Conservation (phyloP, 2,113 vertebrate genomes). For the Rhineura floridana region DNA sequence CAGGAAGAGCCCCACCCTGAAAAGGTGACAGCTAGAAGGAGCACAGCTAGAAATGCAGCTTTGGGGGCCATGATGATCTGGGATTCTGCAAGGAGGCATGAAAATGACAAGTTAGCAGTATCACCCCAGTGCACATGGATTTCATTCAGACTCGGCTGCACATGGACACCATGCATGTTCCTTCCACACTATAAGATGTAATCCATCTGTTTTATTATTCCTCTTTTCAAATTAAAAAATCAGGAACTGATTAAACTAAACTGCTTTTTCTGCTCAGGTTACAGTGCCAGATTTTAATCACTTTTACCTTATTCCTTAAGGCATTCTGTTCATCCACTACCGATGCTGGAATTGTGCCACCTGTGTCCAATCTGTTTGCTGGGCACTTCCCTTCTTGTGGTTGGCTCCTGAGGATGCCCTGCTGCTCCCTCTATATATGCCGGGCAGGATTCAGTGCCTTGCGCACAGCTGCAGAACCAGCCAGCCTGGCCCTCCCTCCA, state of each 20-base stretch:
- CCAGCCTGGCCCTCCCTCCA: slow-evolving; percentile 71
- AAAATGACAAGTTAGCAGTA: neutral
- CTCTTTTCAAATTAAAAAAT: neutral
- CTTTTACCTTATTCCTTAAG: neutral
- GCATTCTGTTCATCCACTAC: neutral
- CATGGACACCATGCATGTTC: rapidly evolving
- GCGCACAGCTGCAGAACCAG: neutral
- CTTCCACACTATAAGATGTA: rapidly evolving
- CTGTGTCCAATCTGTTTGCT: slow-evolving; percentile 11
- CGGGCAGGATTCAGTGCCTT: neutral
- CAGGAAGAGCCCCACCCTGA: slow-evolving; percentile 42
- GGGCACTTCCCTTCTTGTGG: neutral
- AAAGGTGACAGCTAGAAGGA: slow-evolving; percentile 53
- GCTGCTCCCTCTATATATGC: neutral
- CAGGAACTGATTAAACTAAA: too few relatives aligned
- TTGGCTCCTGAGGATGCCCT: neutral
- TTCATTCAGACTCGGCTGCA: rapidly evolving
- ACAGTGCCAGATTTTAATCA: neutral
- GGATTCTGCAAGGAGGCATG: neutral
- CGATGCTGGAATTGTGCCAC: neutral
- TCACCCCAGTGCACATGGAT: rapidly evolving
- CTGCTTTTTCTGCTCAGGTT: neutral
- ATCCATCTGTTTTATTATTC: neutral
- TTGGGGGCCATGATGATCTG: neutral
- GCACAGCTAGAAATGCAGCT: slow-evolving; percentile 45